Conservation (phyloP, 2,797 vertebrate species). For the Phalloptychus januarius region DNA sequence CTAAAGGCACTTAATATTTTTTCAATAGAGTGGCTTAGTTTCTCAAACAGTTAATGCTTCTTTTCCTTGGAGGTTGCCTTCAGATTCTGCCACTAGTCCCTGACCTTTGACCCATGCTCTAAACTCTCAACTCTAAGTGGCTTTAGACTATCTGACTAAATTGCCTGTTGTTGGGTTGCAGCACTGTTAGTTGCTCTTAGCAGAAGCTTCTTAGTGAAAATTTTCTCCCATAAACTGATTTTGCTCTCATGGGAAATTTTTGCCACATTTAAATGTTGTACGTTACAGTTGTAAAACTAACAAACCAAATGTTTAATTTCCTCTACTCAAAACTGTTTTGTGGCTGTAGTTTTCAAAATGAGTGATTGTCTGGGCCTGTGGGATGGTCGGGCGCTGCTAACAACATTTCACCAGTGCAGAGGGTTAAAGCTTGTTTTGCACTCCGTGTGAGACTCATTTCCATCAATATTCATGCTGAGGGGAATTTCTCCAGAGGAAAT, state of each 20-base stretch:
- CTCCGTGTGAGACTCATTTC: conserved; percentile 56
- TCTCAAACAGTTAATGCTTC: background rate
- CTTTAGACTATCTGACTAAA: background rate
- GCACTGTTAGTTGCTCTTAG: conserved; percentile 37
- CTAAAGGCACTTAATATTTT: background rate
- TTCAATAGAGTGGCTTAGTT: background rate
- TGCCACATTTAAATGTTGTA: conserved; percentile 18
- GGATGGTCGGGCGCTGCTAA: conserved; percentile 37
- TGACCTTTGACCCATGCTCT: background rate
- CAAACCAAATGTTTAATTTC: conserved; percentile 26
- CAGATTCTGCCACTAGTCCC: background rate
- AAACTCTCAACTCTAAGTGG: background rate
- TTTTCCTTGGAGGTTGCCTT: background rate
- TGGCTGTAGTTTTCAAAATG: conserved; percentile 42
- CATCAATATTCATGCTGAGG: conserved; percentile 66
- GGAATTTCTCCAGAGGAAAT: conserved; percentile 45
- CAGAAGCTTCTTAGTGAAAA: conserved; percentile 40
- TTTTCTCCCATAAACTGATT: conserved; percentile 30
- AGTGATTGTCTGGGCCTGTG: conserved; percentile 50
- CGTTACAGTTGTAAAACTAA: conserved; percentile 27
- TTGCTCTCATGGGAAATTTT: conserved; percentile 17
- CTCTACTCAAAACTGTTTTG: conserved; percentile 25
- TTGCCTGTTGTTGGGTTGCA: background rate
- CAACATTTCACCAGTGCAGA: conserved; percentile 49
- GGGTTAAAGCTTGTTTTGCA: conserved; percentile 66